phyloP scores from a whole-genome alignment of 2,113 vertebrate species.

The Gobio gobio region DNA sequence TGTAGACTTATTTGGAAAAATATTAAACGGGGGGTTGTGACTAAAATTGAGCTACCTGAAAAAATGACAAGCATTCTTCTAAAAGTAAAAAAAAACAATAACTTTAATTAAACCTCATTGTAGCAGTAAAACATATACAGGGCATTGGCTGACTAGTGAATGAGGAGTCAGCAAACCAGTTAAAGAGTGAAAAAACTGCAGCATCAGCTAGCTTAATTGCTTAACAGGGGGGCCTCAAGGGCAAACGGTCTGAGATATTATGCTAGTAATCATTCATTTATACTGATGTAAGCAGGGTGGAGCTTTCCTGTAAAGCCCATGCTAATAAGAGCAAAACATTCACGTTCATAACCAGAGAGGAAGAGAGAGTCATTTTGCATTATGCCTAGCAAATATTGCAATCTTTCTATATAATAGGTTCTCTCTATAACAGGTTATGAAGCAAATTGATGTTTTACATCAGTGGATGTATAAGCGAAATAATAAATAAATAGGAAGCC shows the following conservation, averaged over 20 bases:
- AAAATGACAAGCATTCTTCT: neutral
- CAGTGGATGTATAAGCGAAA: neutral
- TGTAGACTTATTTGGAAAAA: constrained; percentile 63
- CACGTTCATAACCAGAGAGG: neutral
- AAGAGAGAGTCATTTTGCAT: neutral
- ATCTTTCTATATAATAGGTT: neutral
- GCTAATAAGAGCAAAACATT: constrained; percentile 4
- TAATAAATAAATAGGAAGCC: neutral
- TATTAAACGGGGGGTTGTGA: constrained; percentile 38
- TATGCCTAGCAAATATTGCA: neutral
- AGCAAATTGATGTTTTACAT: constrained; percentile 14
- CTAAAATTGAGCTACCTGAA: constrained; percentile 57
- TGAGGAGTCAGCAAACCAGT: constrained; percentile 7
- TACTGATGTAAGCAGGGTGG: constrained; percentile 34
- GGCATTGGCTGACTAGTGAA: neutral
- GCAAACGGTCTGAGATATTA: constrained; percentile 13
- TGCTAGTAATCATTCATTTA: constrained; percentile 21
- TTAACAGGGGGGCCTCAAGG: constrained; percentile 35
- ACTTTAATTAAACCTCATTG: neutral
- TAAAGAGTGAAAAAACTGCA: neutral
- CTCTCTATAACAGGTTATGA: neutral
- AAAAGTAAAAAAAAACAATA: neutral
- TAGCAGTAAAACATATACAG: neutral
- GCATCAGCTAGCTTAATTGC: constrained; percentile 12
- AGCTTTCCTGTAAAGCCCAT: constrained; percentile 12